Conservation (phyloP, 2,113 vertebrate genomes). For the Indicator indicator region DNA sequence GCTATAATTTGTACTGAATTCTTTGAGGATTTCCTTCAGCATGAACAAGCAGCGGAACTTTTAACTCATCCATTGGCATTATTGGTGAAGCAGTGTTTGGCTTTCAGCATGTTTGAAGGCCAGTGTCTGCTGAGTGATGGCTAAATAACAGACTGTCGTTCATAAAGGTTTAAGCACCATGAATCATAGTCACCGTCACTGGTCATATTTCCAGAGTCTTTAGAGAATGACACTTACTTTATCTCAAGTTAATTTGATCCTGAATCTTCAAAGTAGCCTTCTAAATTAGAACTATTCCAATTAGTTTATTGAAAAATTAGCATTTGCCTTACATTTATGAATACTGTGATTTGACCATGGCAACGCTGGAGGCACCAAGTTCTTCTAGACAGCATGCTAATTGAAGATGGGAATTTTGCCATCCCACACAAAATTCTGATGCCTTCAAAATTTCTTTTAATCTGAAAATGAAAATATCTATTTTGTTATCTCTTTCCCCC, state of each 20-base stretch:
- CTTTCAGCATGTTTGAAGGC: neutral
- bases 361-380: neutral
- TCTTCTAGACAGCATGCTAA: neutral
- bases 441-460: neutral
- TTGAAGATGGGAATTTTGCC: neutral
- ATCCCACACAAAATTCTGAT: neutral
- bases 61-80: slow-evolving; percentile 30
- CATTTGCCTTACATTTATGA: neutral
- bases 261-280: neutral
- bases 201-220: neutral
- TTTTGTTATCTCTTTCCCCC: neutral
- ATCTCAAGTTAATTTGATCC: neutral
- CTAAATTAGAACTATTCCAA: neutral
- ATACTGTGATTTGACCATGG: neutral
- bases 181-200: neutral
- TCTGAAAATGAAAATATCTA: neutral
- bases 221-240: neutral
- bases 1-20: slow-evolving; percentile 24
- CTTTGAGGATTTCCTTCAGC: slow-evolving; percentile 26
- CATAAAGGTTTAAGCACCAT: neutral
- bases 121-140: neutral
- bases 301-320: neutral
- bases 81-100: neutral
- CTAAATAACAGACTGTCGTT: neutral
- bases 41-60: neutral